These are phyloP conservation scores for Brachyhypopomus gauderio DNA, from an alignment of 2,113 vertebrate species.

Conservation along the genomic window DNA sequence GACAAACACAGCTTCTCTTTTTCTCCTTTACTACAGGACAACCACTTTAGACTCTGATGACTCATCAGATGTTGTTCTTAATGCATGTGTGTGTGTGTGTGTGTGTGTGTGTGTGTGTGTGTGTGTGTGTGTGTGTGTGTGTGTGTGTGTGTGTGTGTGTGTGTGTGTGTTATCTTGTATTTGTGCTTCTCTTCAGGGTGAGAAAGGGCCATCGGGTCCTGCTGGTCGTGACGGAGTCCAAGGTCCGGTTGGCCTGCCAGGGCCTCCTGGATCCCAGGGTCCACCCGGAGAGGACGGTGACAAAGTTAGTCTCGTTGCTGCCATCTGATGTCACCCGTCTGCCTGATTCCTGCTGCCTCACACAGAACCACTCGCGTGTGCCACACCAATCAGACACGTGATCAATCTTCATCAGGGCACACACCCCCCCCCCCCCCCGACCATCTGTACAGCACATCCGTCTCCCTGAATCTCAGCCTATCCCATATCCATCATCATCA, in stretches of 20 bases:
- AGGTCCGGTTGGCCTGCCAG: constrained; percentile 94
- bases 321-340: background rate
- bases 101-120: no score
- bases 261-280: constrained; percentile 92
- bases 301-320: constrained; percentile 77
- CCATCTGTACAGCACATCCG: constrained; percentile 59
- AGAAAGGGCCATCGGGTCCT: constrained; percentile 94
- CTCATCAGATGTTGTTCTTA: constrained; percentile 16
- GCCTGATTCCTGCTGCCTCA: background rate
- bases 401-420: constrained; percentile 55
- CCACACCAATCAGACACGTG: constrained; percentile 18
- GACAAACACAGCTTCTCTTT: background rate
- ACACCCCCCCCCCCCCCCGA: constrained; percentile 18
- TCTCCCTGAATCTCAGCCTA: constrained; percentile 24
- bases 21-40: background rate
- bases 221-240: constrained; percentile 95
- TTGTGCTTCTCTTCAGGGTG: constrained; percentile 79
- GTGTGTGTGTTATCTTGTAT: constrained; percentile 21
- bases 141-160: no score
- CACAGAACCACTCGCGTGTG: background rate
- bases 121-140: background rate
- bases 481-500: constrained; percentile 60
- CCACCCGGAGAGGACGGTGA: constrained; percentile 97
- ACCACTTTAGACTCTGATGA: no score
- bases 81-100: constrained; percentile 14